Evolutionary conservation across 2,888 invertebrate genomes (phyloP).

Genomic region (Pseudanteris insignis): DNA sequence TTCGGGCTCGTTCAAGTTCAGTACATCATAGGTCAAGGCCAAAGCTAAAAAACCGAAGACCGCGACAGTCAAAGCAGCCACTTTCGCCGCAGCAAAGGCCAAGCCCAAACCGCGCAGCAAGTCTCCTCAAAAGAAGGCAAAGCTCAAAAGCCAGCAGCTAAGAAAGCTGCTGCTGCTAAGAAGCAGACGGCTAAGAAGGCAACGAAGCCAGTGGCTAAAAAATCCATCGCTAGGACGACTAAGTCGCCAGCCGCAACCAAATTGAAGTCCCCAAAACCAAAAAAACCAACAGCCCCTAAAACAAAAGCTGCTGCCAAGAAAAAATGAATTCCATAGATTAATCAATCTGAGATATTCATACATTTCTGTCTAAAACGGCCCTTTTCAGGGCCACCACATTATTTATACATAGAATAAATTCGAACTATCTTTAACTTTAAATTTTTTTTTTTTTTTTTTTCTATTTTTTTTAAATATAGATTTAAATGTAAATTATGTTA

Average conservation of each 20-base stretch:
- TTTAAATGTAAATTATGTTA: too few relatives aligned
- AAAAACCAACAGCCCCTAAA: background rate
- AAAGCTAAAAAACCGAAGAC: background rate
- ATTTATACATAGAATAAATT: background rate
- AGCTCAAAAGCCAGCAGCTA: background rate
- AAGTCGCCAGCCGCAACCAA: background rate
- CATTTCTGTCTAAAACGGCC: background rate
- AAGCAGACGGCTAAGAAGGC: background rate
- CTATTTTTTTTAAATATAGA: too few relatives aligned
- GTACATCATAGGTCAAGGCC: background rate
- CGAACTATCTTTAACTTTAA: too few relatives aligned
- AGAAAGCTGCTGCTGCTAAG: background rate
- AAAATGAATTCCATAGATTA: too few relatives aligned
- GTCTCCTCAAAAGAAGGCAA: background rate
- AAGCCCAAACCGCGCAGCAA: background rate
- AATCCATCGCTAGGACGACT: background rate
- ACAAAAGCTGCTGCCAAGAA: background rate
- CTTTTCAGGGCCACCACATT: conserved; percentile 1
- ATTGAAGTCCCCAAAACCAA: background rate
- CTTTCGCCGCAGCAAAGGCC: background rate
- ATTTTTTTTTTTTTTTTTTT: background rate
- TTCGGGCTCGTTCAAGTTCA: conserved; percentile 1
- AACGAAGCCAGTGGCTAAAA: background rate
- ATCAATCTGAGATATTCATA: too few relatives aligned
- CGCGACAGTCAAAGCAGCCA: background rate